These are phyloP conservation scores for Amphiura filiformis DNA, from an alignment of 35 echinoderm and acorn worm species.

Conservation along the genomic window DNA sequence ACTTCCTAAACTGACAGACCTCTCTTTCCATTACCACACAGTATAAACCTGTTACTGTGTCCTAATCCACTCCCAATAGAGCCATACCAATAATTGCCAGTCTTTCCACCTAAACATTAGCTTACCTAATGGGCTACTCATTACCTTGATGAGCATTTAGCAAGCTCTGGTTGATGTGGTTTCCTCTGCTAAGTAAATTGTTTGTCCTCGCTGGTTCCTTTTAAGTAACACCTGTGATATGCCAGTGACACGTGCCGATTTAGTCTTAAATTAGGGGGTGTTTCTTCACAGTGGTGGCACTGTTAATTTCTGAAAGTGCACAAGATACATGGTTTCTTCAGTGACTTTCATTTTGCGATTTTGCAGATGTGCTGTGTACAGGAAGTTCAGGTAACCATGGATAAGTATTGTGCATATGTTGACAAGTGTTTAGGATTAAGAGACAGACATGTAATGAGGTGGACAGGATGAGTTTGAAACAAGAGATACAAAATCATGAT, in stretches of 20 bases:
- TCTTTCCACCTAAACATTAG: neutral
- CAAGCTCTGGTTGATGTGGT: neutral
- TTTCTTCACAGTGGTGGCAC: neutral
- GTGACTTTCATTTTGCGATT: neutral
- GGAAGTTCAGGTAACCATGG: neutral
- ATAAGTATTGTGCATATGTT: neutral
- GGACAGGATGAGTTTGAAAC: too few species aligned
- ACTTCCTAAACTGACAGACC: too few species aligned
- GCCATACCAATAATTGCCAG: neutral
- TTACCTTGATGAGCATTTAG: neutral
- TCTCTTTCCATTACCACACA: too few species aligned
- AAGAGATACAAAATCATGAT: too few species aligned
- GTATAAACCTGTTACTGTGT: too few species aligned
- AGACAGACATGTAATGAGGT: too few species aligned
- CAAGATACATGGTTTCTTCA: neutral
- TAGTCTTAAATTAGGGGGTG: neutral
- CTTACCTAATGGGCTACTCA: neutral
- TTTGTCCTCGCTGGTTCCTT: neutral
- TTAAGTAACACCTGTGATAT: neutral
- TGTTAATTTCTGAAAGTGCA: neutral
- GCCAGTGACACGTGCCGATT: neutral
- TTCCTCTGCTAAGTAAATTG: neutral
- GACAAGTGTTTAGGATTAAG: neutral
- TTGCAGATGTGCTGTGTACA: neutral
- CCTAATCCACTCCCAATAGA: neutral